Evolutionary conservation across 2,113 vertebrate species (phyloP).

Genomic region (Tringa solitaria): DNA sequence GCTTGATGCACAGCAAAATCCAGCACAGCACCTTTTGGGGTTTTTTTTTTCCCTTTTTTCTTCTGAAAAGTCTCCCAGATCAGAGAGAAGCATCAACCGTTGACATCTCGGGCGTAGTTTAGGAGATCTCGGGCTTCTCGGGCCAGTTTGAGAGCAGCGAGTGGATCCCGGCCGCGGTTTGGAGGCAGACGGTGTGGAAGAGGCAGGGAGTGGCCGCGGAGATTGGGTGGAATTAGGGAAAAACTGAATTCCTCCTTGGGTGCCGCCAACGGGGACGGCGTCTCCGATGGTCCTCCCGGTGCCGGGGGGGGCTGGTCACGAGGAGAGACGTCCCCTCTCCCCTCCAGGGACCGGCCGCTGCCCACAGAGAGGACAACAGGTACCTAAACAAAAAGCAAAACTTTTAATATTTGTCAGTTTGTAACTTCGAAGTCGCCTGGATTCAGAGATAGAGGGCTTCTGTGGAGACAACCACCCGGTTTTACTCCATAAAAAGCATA

Average conservation of each 20-base stretch:
- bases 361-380: neutral
- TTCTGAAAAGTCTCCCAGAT: neutral
- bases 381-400: conserved; percentile 1
- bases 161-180: neutral
- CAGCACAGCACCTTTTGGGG: neutral
- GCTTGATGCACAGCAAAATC: neutral
- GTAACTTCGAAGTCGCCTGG: neutral
- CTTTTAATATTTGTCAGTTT: neutral
- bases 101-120: neutral
- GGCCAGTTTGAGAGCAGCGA: neutral
- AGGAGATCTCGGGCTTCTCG: neutral
- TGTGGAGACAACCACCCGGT: neutral
- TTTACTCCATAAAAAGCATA: conserved; percentile 23
- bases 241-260: neutral
- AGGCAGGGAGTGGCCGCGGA: neutral
- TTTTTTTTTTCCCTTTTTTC: neutral
- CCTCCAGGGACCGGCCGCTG: rapidly evolving
- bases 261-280: neutral
- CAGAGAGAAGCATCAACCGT: neutral
- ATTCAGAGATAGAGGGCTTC: neutral
- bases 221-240: neutral
- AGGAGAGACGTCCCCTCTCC: neutral
- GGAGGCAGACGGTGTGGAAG: neutral
- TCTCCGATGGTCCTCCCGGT: neutral
- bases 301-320: neutral